Evolutionary conservation across 1,140 invertebrate genomes (phyloP).

Genomic region (Ips typographus): DNA sequence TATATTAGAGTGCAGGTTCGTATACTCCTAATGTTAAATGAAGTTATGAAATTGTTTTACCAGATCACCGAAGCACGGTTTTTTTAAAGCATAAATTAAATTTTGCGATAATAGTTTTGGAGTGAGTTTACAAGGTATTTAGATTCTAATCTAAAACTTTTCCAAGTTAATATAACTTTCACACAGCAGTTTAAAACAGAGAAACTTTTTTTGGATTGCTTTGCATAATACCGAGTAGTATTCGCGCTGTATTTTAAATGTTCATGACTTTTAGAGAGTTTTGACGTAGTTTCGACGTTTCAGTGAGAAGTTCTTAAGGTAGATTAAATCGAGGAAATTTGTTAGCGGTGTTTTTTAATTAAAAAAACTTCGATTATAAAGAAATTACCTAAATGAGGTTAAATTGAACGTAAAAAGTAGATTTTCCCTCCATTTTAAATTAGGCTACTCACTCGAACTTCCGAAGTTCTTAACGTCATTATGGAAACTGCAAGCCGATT

Average conservation of each 20-base stretch:
- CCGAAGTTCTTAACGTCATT: too few relatives aligned
- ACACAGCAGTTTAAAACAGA: slow-evolving; percentile 11
- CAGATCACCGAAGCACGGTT: not conserved
- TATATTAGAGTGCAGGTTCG: too few relatives aligned
- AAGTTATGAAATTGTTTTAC: not conserved
- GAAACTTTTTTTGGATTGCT: slow-evolving; percentile 10
- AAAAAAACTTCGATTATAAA: too few relatives aligned
- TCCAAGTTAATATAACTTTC: slow-evolving; percentile 8
- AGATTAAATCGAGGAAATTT: too few relatives aligned
- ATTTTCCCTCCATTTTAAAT: too few relatives aligned
- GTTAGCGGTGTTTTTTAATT: too few relatives aligned
- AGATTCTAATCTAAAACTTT: slow-evolving; percentile 14
- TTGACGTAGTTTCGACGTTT: too few relatives aligned
- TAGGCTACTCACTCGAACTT: too few relatives aligned
- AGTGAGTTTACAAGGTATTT: slow-evolving; percentile 14
- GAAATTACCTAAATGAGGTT: too few relatives aligned
- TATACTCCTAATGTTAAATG: not conserved
- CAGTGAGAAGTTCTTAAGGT: too few relatives aligned
- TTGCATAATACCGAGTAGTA: slow-evolving; percentile 5
- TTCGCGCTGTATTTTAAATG: not conserved
- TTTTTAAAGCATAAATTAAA: slow-evolving; percentile 10
- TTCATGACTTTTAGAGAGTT: not conserved
- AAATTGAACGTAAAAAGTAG: too few relatives aligned
- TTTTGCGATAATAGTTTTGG: slow-evolving; percentile 10
- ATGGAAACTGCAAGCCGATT: too few relatives aligned